Evolutionary conservation across 2,888 invertebrate species (phyloP), one percentile per base, ranked within the genome.

Genomic region (Operophtera brumata): DNA sequence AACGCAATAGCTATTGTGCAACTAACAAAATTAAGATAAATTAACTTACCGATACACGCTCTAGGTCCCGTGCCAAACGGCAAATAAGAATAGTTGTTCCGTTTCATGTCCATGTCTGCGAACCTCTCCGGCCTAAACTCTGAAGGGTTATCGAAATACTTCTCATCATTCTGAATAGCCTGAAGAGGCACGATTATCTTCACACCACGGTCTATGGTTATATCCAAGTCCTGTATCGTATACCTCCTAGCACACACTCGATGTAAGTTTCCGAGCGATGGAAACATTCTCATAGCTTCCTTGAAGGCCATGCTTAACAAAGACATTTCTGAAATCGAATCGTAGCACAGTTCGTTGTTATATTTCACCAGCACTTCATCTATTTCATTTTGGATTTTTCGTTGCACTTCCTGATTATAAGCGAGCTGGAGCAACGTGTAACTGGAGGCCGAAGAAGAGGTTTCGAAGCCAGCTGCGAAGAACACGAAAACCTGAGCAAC

Each of bases 391-490:
- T 83, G 82, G 35, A 84, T 65, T 44, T 73, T 78, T 12, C 59
- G 56, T 54, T 90, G 90, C 25, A 79, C 66, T 6, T 86, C 80
- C 1, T 80, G 83, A 51, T 90, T 65, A 34, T 69, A 78, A 0
- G 90, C 88, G 0, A 91, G 70, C 54, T 82, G 73, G 50, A 86
- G 84, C 12, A 86, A 65, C 9, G 76, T 71, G 47, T 69, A 84
- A 51, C 84, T 85, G 1, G 87, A 80, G 1, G 84, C 77, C 0
- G 84, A 83, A 0, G 90, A 86, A 0, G 88, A 86, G 0, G 90
- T 89, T 61, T 90, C 89, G 32, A 85, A 90, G 2, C 91, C 90
- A n/a, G 88, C 90, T 6, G 72, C 77, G 28, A 86, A 86, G 62
- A 86, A 86, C 9, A 85, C 59, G 13, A 81, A 80, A 4, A 81